A percentile compares a stretch with the other conserved stretches of the same genome.
Evolutionary conservation across 2,797 vertebrate genomes (phyloP).

Genomic region (Gastrophryne carolinensis): DNA sequence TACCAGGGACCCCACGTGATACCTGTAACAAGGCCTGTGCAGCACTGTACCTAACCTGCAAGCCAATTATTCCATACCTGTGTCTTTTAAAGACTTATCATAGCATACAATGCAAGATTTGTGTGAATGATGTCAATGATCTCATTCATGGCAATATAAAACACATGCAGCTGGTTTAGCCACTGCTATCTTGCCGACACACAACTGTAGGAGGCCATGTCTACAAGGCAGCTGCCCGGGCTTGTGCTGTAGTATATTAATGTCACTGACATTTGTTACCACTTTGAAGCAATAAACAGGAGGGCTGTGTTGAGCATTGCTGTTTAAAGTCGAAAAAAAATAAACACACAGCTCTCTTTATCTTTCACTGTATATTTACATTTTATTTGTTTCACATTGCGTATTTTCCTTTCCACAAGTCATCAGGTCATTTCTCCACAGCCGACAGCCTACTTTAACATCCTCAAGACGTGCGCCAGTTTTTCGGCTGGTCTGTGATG

Average conservation of each 20-base stretch:
- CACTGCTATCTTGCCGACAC: background rate
- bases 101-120: no score
- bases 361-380: constrained; percentile 11
- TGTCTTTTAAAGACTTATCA: no score
- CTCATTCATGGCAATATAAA: background rate
- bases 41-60: no score
- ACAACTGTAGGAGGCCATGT: background rate
- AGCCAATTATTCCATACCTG: no score
- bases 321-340: constrained; percentile 19
- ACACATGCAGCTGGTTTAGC: background rate
- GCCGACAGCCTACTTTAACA: constrained; percentile 37
- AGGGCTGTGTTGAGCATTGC: background rate
- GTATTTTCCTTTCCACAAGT: constrained; percentile 31
- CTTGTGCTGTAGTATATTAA: background rate
- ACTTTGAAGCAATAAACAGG: constrained; percentile 9
- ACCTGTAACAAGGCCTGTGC: no score
- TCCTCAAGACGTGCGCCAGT: constrained; percentile 26
- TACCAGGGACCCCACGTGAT: no score
- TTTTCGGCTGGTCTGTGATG: constrained; percentile 33
- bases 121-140: no score
- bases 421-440: constrained; percentile 24
- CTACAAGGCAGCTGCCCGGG: background rate
- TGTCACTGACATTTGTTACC: background rate
- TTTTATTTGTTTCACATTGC: constrained; percentile 19
- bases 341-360: constrained; percentile 6